Conservation (phyloP, 2,888 invertebrate species). For the Andrena bucephala region DNA sequence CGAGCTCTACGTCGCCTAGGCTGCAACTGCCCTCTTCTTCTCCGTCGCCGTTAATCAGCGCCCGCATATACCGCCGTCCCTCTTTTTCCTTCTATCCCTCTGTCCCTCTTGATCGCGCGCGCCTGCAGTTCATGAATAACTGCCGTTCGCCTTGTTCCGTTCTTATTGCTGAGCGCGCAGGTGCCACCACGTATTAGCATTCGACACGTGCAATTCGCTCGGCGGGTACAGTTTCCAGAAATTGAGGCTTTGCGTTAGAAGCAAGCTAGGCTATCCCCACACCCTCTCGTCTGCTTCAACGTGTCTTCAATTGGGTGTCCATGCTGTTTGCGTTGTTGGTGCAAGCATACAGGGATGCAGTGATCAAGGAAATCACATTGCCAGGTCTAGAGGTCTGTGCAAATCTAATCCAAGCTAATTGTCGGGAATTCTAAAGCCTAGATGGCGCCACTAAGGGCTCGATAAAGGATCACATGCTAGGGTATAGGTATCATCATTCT, state of each 20-base stretch:
- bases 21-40: slow-evolving; percentile 38
- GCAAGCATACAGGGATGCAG: not conserved
- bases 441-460: not conserved
- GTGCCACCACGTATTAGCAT: slow-evolving; percentile 61
- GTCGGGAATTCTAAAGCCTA: not conserved
- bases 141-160: slow-evolving; percentile 58
- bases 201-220: slow-evolving; percentile 63
- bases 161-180: slow-evolving; percentile 57
- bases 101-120: slow-evolving; percentile 37
- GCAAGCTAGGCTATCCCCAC: not conserved
- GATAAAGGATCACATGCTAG: not conserved
- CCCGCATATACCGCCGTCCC: slow-evolving; percentile 52
- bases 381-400: not conserved
- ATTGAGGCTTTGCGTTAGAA: slow-evolving; percentile 15
- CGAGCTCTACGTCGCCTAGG: slow-evolving; percentile 31
- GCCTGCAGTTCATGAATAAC: slow-evolving; percentile 60
- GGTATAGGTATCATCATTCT: not conserved
- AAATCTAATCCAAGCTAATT: not conserved
- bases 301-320: slow-evolving; percentile 13
- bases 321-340: not conserved
- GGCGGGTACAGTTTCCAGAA: slow-evolving; percentile 42
- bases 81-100: slow-evolving; percentile 27
- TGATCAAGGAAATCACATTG: not conserved
- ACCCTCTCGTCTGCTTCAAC: not conserved
- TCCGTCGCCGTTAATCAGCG: slow-evolving; percentile 53